phyloP scores from a whole-genome alignment of 2,113 vertebrate species.

The Semicossyphus pulcher region DNA sequence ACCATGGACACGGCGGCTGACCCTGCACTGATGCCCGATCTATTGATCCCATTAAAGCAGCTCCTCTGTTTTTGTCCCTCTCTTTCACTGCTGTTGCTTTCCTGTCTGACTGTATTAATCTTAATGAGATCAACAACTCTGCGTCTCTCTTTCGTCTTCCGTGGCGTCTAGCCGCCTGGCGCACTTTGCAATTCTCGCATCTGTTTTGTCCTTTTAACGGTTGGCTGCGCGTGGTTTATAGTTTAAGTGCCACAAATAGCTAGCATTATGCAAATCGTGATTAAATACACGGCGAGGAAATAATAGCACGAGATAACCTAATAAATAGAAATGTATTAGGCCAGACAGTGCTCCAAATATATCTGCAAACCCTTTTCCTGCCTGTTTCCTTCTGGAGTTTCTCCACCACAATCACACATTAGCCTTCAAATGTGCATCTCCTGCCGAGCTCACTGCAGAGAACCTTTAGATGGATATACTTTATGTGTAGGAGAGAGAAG shows the following conservation, averaged over 20 bases:
- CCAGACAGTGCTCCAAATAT: conserved; percentile 8
- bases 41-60: conserved; percentile 79
- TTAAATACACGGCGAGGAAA: conserved; percentile 35
- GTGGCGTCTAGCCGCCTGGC: conserved; percentile 6
- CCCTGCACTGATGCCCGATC: conserved; percentile 70
- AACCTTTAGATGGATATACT: conserved; percentile 20
- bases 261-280: conserved; percentile 50
- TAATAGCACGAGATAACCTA: conserved; percentile 21
- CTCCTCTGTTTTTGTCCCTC: conserved; percentile 58
- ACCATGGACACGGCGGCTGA: conserved; percentile 76
- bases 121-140: conserved; percentile 70
- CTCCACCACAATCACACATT: neutral
- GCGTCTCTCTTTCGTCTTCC: conserved; percentile 38
- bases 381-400: neutral
- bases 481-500: conserved; percentile 10
- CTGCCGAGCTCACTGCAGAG: neutral
- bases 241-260: conserved; percentile 35
- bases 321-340: conserved; percentile 18
- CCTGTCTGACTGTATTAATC: conserved; percentile 69
- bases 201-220: conserved; percentile 37
- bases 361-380: neutral
- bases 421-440: neutral
- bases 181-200: conserved; percentile 19
- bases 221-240: conserved; percentile 31
- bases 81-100: conserved; percentile 40